A percentile compares a stretch with the other conserved stretches of the same genome.
These are phyloP conservation scores for Neomorphus geoffroyi DNA, from an alignment of 2,797 vertebrate genomes.

Conservation along the genomic window DNA sequence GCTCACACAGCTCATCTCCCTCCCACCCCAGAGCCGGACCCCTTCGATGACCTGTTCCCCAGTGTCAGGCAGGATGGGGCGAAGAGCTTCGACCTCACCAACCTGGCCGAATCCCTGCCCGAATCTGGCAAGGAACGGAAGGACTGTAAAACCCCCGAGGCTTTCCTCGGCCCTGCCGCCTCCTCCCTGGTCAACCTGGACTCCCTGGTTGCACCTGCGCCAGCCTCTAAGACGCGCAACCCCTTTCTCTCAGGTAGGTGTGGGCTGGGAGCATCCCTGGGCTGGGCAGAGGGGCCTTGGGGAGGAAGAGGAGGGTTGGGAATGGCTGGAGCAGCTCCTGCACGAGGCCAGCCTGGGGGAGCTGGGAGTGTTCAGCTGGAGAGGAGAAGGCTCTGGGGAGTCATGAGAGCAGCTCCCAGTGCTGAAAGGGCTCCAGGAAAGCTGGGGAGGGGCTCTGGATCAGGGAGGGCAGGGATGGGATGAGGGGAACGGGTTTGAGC, in stretches of 20 bases:
- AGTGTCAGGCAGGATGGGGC: conserved; percentile 80
- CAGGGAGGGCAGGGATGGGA: too few species aligned
- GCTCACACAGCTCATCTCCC: neutral
- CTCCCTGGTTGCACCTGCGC: conserved; percentile 81
- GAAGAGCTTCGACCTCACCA: conserved; percentile 82
- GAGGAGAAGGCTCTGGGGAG: too few species aligned
- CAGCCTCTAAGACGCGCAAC: conserved; percentile 84
- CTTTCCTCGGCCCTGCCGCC: conserved; percentile 90
- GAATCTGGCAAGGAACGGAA: conserved; percentile 70
- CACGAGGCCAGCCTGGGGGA: too few species aligned
- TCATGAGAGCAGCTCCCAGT: too few species aligned
- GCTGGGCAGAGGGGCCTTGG: neutral
- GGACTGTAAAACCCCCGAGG: conserved; percentile 86
- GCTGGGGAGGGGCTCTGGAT: too few species aligned
- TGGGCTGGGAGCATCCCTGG: neutral
- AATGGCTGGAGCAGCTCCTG: too few species aligned
- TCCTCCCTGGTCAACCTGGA: conserved; percentile 93
- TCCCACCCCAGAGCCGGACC: conserved; percentile 72
- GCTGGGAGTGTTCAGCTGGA: too few species aligned
- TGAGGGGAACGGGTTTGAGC: too few species aligned
- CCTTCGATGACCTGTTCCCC: conserved; percentile 78
- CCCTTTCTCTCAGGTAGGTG: conserved; percentile 90
- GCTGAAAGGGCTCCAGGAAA: too few species aligned
- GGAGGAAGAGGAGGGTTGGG: neutral
- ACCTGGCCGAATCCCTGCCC: conserved; percentile 79